A percentile compares a stretch with the other conserved stretches of the same genome.
phyloP scores from a whole-genome alignment of 2,888 invertebrate genomes.

The Chloroclystis v-ata region DNA sequence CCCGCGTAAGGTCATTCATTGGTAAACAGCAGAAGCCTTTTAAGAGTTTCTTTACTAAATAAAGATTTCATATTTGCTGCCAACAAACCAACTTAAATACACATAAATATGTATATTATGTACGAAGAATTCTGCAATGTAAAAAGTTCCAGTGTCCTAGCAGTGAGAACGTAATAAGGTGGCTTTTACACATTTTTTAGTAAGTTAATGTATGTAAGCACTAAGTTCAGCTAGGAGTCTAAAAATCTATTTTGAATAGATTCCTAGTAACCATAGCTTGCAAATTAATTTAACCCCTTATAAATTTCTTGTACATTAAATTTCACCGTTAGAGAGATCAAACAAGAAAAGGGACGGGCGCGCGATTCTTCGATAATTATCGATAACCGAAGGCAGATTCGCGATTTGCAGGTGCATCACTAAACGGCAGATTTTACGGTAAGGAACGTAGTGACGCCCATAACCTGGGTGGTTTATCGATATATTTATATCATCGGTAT shows the following conservation, averaged over 20 bases:
- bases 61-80: too few species aligned
- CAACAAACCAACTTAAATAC: too few species aligned
- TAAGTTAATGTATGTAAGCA: too few species aligned
- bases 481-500: conserved; percentile 23
- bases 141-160: too few species aligned
- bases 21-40: not conserved
- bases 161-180: too few species aligned
- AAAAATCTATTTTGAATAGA: too few species aligned
- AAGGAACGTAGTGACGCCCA: conserved; percentile 29
- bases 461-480: conserved; percentile 39
- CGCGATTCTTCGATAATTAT: conserved; percentile 43
- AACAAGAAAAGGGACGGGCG: conserved; percentile 60
- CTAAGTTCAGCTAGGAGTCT: too few species aligned
- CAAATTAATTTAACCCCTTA: conserved; percentile 24
- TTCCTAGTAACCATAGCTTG: conserved; percentile 3
- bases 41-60: too few species aligned
- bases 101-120: too few species aligned
- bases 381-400: conserved; percentile 6
- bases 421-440: conserved; percentile 41
- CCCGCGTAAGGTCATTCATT: too few species aligned
- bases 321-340: conserved; percentile 40
- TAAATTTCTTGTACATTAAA: conserved; percentile 36
- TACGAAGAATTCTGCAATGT: too few species aligned
- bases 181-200: too few species aligned
- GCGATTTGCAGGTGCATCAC: conserved; percentile 43